Conservation (phyloP, 1,140 invertebrate genomes). For the Acromyrmex charruanus region DNA sequence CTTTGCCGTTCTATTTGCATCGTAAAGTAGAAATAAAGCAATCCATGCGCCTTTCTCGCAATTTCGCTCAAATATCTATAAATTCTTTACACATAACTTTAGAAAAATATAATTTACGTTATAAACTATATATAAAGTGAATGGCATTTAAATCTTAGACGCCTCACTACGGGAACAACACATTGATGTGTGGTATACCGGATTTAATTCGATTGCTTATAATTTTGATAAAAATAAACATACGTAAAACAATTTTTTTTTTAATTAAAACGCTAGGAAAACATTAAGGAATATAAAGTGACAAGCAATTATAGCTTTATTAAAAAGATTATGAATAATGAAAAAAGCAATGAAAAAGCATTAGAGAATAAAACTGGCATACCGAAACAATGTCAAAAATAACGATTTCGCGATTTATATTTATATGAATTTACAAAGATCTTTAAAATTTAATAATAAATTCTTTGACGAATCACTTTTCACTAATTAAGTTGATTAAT, state of each 20-base stretch:
- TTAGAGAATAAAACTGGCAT: no score
- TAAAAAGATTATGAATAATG: no score
- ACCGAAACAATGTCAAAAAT: no score
- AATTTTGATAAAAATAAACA: no score
- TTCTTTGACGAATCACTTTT: not conserved
- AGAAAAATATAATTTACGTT: not conserved
- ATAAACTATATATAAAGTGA: not conserved
- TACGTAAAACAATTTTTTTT: no score
- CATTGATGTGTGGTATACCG: no score
- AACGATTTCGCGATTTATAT: not conserved
- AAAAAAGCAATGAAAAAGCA: no score
- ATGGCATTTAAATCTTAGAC: not conserved
- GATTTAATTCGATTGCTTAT: no score
- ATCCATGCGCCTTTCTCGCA: not conserved
- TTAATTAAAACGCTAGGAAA: no score
- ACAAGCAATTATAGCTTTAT: no score
- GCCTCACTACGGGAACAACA: no score
- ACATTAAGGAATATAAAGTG: no score
- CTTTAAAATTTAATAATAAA: not conserved
- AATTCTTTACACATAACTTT: not conserved
- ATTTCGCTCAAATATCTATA: not conserved
- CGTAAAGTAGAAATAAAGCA: slow-evolving; percentile 11
- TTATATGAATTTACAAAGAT: not conserved
- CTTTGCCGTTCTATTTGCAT: slow-evolving; percentile 40
- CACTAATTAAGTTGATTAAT: not conserved